phyloP scores from a whole-genome alignment of 2,113 vertebrate species.

The Platysteira castanea region DNA sequence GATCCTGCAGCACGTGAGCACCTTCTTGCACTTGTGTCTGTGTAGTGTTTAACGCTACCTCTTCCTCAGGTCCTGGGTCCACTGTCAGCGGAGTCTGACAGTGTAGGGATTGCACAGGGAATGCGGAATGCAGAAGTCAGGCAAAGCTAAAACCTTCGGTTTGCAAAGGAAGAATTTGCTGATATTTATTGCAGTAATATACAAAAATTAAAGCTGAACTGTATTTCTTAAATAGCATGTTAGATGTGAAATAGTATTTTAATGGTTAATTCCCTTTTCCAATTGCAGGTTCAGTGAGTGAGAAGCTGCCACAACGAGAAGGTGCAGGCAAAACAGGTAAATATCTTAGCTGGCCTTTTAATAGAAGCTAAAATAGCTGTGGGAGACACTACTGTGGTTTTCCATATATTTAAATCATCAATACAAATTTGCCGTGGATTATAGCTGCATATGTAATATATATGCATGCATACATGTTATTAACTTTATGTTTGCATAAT shows the following conservation, averaged over 20 bases:
- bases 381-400: neutral
- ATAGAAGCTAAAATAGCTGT: neutral
- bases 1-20: neutral
- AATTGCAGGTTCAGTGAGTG: slow-evolving; percentile 81
- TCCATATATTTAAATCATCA: neutral
- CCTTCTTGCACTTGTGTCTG: neutral
- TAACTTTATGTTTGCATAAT: neutral
- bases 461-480: neutral
- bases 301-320: slow-evolving; percentile 83
- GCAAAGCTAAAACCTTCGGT: neutral
- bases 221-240: neutral
- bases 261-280: neutral
- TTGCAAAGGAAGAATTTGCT: neutral
- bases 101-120: neutral
- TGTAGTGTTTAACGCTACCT: neutral
- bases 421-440: neutral
- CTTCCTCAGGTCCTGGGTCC: neutral
- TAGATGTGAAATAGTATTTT: neutral
- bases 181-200: neutral
- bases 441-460: neutral
- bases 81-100: neutral
- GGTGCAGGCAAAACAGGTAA: slow-evolving; percentile 91
- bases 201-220: neutral
- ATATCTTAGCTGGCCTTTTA: slow-evolving; percentile 48
- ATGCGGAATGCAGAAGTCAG: neutral